A percentile compares a stretch with the other conserved stretches of the same genome.
Evolutionary conservation across 1,140 invertebrate genomes (phyloP).

Genomic region (Drosophila ambigua): DNA sequence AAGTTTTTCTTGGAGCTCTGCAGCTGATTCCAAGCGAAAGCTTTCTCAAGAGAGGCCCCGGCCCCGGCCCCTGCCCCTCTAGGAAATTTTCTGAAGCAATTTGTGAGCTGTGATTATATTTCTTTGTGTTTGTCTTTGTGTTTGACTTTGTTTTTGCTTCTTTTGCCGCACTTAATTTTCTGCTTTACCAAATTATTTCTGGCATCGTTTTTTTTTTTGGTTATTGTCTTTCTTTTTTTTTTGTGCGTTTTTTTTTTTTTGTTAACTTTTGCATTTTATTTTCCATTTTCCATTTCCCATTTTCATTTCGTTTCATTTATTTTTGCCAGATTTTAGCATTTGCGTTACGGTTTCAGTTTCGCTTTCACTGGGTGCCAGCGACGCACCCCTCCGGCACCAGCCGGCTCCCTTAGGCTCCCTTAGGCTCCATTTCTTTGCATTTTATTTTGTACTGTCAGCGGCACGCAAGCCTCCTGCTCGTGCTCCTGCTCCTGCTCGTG

Average conservation of each 20-base stretch:
- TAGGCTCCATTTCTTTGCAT: background rate
- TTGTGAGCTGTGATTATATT: slow-evolving; percentile 18
- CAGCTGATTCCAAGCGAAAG: too few relatives aligned
- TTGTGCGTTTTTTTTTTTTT: slow-evolving; percentile 24
- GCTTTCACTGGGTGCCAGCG: background rate
- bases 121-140: slow-evolving; percentile 28
- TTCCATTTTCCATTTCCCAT: slow-evolving; percentile 41
- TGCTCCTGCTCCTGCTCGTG: background rate
- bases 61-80: too few relatives aligned
- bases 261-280: slow-evolving; percentile 32
- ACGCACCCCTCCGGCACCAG: background rate
- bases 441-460: slow-evolving; percentile 57
- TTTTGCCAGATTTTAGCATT: slow-evolving; percentile 22
- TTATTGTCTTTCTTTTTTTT: slow-evolving; percentile 1
- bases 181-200: slow-evolving; percentile 20
- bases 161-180: slow-evolving; percentile 29
- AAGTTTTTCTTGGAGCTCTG: too few relatives aligned
- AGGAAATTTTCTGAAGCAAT: slow-evolving; percentile 23
- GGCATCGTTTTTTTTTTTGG: slow-evolving; percentile 7
- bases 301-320: slow-evolving; percentile 20
- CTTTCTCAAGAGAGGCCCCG: too few relatives aligned
- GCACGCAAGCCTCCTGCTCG: slow-evolving; percentile 35
- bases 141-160: slow-evolving; percentile 5
- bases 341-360: slow-evolving; percentile 10
- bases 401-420: slow-evolving; percentile 1